Evolutionary conservation across 2,113 vertebrate species (phyloP).

Genomic region (Anhinga anhinga): DNA sequence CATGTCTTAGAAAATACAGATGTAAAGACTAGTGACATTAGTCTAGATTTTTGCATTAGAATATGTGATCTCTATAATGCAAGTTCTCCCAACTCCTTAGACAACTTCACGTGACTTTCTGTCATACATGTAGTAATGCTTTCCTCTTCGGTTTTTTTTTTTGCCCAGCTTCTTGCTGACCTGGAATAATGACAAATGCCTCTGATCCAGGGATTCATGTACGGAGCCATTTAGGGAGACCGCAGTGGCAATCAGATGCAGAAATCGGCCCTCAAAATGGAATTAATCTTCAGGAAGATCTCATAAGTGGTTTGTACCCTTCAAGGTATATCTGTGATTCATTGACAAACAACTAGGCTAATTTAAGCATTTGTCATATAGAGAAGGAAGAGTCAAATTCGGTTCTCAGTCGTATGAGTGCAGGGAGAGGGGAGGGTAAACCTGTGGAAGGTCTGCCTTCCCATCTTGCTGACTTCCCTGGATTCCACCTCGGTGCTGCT

Average conservation of each 20-base stretch:
- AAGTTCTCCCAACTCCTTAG: not conserved
- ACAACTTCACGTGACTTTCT: not conserved
- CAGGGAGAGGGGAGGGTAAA: not conserved
- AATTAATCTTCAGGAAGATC: not conserved
- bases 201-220: not conserved
- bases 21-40: not conserved
- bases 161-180: not conserved
- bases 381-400: not conserved
- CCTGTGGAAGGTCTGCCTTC: not conserved
- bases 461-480: not conserved
- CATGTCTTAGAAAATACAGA: fast-evolving
- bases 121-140: not conserved
- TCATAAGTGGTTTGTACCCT: not conserved
- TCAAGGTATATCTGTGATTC: not conserved
- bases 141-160: not conserved
- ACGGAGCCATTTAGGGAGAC: not conserved
- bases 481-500: not conserved
- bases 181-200: not conserved
- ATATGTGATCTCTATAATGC: not conserved
- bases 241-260: not conserved
- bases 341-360: not conserved
- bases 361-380: not conserved
- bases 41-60: not conserved
- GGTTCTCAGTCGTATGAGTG: not conserved
- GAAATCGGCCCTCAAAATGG: not conserved